Conservation (phyloP, 2,888 invertebrate genomes). For the Drosophila neotestacea region DNA sequence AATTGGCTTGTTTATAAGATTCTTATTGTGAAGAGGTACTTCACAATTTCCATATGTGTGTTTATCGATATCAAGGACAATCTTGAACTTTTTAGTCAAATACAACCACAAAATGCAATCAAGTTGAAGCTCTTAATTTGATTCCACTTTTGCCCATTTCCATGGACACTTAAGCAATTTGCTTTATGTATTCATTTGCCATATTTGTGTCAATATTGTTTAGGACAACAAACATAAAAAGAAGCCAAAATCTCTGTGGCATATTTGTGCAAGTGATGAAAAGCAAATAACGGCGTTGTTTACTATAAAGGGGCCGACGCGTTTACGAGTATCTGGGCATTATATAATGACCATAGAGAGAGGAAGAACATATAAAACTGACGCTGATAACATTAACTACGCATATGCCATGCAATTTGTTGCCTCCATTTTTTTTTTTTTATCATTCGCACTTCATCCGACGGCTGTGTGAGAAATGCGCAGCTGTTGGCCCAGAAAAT, state of each 20-base stretch:
- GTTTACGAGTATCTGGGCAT: slow-evolving; percentile 26
- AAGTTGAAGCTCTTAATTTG: background rate
- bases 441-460: slow-evolving; percentile 42
- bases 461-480: slow-evolving; percentile 52
- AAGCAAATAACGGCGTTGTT: slow-evolving; percentile 56
- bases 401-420: slow-evolving; percentile 40
- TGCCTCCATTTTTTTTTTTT: slow-evolving; percentile 27
- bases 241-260: slow-evolving; percentile 34
- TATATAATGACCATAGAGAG: slow-evolving; percentile 37
- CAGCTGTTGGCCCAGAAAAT: slow-evolving; percentile 61
- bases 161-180: slow-evolving; percentile 27
- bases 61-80: too few relatives aligned
- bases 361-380: slow-evolving; percentile 11
- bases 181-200: slow-evolving; percentile 25
- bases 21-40: too few relatives aligned
- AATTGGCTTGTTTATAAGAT: too few relatives aligned
- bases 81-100: too few relatives aligned
- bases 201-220: slow-evolving; percentile 38
- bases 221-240: slow-evolving; percentile 21
- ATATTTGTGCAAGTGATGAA: slow-evolving; percentile 69
- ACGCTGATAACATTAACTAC: slow-evolving; percentile 34
- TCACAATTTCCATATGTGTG: too few relatives aligned
- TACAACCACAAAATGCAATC: too few relatives aligned
- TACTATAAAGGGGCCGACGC: slow-evolving; percentile 28
- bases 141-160: slow-evolving; percentile 1